Base-by-base conservation (phyloP, 2,888 invertebrate genomes). In the Hypercompe scribonia region DNA sequence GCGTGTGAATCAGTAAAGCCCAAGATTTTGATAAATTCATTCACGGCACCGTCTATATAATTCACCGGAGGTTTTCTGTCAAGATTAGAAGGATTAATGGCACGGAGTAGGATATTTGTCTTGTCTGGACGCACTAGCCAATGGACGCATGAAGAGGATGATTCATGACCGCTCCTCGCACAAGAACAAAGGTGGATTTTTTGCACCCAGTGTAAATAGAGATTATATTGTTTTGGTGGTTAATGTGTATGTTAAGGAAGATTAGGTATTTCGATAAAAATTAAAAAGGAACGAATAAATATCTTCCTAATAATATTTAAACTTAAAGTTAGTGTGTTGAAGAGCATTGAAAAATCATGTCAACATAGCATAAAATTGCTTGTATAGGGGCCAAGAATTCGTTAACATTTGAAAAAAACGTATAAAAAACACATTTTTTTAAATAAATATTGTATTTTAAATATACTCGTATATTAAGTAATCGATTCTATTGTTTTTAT, bases 21-120 rank as follows among this genome's bases (percentile, higher is more conserved):
- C 76, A 71, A 77, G 80, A 78, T 86, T 80, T 83, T 86, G 86
- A 88, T 88, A 85, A 85, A 88, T 85, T 84, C 80, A 79, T 82
- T 81, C 78, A 76, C 78, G 78, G 76, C 75, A 70, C 58, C 80
- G 67, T 81, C 80, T 78, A 81, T 83, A 83, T 81, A 79, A 84
- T 79, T 81, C 84, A 70, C 84, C 79, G 88, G 90, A 90, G 90
- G 90, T 89, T 91, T 90, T 92, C 90, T 89, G 93, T 92, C 93
- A 90, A 91, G 93, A 93, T 94, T 93, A 94, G 89, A 88, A 89
- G 90, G 92, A 94, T 94, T 93, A 93, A 93, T 94, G 90, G 89
- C 80, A 80, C 80, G 78, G 82, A 86, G 80, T 84, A 81, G 87
- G 89, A 88, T 91, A 91, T 93, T 93, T 92, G 92, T 93, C 93